Base-by-base conservation (phyloP, 2,888 invertebrate species). In the Sussaba pulchella region DNA sequence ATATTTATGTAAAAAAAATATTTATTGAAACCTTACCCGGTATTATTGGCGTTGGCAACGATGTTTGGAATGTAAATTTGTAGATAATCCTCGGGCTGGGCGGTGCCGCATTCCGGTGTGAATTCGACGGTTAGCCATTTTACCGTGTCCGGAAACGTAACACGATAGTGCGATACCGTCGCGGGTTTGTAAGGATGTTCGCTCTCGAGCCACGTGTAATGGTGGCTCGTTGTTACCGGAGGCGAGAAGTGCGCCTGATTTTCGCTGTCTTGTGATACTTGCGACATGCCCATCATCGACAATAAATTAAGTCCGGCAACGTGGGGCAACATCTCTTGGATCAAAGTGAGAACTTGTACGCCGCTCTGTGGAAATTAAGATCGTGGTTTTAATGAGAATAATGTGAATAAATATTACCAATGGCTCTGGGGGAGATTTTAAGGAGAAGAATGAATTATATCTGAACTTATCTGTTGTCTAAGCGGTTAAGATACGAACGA, bases 101-200 rank as follows among this genome's bases (percentile, higher is more conserved):
- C 97, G 0, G 99, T 99, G 67, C 98, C 96, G 92, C 98, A 98
- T 80, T 96, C 95, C 0, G 96, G 94, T 90, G 99, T 99, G 93
- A 99, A 99, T 93, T 99, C 98, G 4, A 99, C 93, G 12, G 97
- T 96, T 89, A 99, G 94, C 97, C 99, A 99, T 84, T 97, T 96
- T 0, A 99, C 97, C 83, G 94, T 94, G 1, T 96, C 94, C 0
- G 99, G 98, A 92, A 99, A 99, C 47, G 96, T 94, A 8, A 99
- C 98, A 91, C 96, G 96, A 92, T 96, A 97, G 90, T 97, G 97
- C 47, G 96, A 95, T 39, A 98, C 96, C 17, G 96, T 94, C 0
- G 98, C 96, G 47, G 97, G 96, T 92, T 97, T 97, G 92, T 99
- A 99, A 0, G 99, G 99, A 93, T 99, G 99, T 47, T 98, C 98